Base-by-base conservation (phyloP, 2,797 vertebrate genomes). In the Dermochelys coriacea region DNA sequence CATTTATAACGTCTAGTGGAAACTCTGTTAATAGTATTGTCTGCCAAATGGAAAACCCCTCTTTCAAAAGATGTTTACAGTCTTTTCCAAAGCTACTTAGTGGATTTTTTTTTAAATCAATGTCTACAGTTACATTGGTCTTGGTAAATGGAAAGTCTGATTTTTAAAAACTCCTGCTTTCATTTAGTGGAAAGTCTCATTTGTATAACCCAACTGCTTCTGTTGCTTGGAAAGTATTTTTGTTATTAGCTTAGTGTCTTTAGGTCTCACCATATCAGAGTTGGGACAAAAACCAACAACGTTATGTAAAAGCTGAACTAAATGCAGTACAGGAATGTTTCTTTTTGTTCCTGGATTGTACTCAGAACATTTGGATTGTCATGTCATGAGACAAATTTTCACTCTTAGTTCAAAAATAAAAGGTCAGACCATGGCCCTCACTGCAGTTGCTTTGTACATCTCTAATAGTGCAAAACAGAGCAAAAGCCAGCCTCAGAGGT, bases 61-160 rank as follows among this genome's bases (percentile, higher is more conserved):
- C 82, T 95, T 91, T 61, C 75, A 93, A 95, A 97, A 94, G 79
- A 78, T 94, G 84, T 93, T 97, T 92, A 91, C 74, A 91, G 27
- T 31, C 77, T 95, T 95, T 97, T 94, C 88, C 86, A 92, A 96
- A 91, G 79, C 90, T 85, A 91, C 79, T 96, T 97, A 95, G 95
- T 87, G 80, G 87, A 91, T 80, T 79, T 94, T 95, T 94, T 94
- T 92, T 89, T 78, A 88, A 94, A 84, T 90, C 82, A 55, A 55
- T n/a, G 79, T 95, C 93, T 97, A 96, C 82, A 95, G 82, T 97
- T 96, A 93, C 93, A 85, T 77, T 94, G 85, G 50, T 96, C 86
- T 94, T 93, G 31, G 82, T 91, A 97, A 97, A 95, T 85, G 85
- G 93, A 97, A 98, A 97, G 61, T 96, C 89, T 90, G 79, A 91